phyloP scores from a whole-genome alignment of 2,113 vertebrate genomes.

The Micronisus gabar region DNA sequence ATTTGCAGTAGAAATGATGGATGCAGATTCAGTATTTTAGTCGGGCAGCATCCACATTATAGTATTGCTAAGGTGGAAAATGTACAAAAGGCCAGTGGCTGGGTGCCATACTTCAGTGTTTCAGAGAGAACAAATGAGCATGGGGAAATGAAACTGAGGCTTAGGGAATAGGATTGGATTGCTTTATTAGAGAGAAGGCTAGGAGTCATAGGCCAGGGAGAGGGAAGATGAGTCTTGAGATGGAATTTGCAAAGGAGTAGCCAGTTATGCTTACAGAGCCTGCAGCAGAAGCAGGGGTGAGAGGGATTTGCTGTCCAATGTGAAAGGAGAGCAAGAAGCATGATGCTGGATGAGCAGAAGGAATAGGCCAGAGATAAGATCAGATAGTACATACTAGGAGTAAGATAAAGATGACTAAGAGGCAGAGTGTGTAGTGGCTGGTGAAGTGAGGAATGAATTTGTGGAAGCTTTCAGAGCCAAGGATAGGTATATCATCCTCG shows the following conservation, averaged over 20 bases:
- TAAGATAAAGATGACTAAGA: not conserved
- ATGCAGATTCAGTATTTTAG: not conserved
- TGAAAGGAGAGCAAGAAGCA: not conserved
- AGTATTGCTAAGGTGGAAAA: not conserved
- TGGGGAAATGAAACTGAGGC: not conserved
- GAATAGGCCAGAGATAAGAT: not conserved
- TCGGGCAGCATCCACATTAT: not conserved
- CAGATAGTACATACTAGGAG: not conserved
- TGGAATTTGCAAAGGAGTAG: not conserved
- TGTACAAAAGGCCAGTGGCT: not conserved
- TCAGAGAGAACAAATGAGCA: not conserved
- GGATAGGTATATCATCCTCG: not conserved
- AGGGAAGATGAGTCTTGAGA: not conserved
- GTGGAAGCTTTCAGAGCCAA: not conserved
- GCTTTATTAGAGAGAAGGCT: constrained; percentile 3
- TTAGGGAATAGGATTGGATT: not conserved
- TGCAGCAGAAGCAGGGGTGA: not conserved
- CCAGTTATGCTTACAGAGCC: not conserved
- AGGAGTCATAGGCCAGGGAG: constrained; percentile 9
- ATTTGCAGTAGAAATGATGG: not conserved
- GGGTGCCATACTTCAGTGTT: not conserved
- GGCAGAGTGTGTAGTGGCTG: not conserved
- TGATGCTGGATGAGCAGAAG: not conserved
- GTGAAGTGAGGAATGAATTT: not conserved
- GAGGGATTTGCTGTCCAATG: not conserved